These are phyloP conservation scores for Pardalotus punctatus DNA, from an alignment of 2,113 vertebrate genomes.

Conservation along the genomic window DNA sequence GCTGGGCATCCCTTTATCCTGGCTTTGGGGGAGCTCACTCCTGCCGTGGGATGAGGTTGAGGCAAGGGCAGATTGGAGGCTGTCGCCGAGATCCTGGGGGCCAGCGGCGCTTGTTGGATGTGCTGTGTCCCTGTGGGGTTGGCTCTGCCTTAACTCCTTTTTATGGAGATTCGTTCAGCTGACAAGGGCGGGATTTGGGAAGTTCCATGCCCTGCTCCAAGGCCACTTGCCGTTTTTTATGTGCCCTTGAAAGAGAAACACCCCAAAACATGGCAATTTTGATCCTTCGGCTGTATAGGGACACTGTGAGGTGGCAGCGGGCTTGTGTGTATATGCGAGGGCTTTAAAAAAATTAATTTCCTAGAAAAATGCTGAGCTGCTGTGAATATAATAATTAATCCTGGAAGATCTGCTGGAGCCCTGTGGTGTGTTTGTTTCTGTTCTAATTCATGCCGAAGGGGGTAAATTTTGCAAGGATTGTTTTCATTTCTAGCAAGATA, in stretches of 20 bases:
- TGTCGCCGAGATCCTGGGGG: neutral
- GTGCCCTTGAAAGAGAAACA: neutral
- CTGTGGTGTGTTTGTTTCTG: neutral
- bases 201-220: neutral
- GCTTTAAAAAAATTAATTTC: neutral
- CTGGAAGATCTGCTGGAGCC: conserved; percentile 6
- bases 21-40: neutral
- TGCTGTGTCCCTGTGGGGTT: neutral
- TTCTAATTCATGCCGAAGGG: neutral
- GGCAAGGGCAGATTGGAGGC: neutral
- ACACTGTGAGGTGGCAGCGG: neutral
- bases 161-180: neutral
- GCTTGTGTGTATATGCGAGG: rapidly evolving
- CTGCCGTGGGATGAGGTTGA: no score
- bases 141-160: neutral
- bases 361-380: neutral
- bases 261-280: rapidly evolving
- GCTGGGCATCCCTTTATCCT: rapidly evolving
- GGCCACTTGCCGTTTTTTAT: neutral
- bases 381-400: neutral
- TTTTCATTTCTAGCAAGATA: conserved; percentile 3
- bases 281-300: rapidly evolving
- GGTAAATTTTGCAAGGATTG: neutral
- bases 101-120: rapidly evolving
- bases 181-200: neutral